Percentiles rank a stretch among this genome's conserved stretches.
Conservation (phyloP, 1,140 invertebrate genomes). For the Zaprionus gabonicus region DNA sequence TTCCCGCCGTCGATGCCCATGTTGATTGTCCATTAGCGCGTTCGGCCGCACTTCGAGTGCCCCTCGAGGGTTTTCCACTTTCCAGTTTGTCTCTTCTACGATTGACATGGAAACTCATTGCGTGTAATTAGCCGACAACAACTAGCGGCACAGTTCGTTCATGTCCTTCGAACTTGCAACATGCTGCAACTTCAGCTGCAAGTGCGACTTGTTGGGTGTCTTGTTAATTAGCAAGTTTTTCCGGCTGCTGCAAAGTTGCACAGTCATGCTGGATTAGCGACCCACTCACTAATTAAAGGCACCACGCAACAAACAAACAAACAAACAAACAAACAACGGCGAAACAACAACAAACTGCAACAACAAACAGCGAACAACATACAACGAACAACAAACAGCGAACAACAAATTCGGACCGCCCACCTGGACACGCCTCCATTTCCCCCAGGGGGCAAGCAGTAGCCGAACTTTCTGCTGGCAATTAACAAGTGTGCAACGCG, state of each 20-base stretch:
- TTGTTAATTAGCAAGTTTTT: constrained; percentile 53
- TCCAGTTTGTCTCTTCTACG: background rate
- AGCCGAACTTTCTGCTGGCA: background rate
- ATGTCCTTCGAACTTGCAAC: constrained; percentile 51
- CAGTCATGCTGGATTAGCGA: constrained; percentile 42
- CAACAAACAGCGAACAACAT: constrained; percentile 18
- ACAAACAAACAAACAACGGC: background rate
- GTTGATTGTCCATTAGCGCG: constrained; percentile 53
- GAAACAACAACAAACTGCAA: constrained; percentile 19
- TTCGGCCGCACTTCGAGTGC: constrained; percentile 33
- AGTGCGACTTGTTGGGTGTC: constrained; percentile 25
- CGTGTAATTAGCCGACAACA: constrained; percentile 64
- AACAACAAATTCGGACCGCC: constrained; percentile 35
- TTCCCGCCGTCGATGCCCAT: constrained; percentile 11
- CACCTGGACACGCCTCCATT: constrained; percentile 17
- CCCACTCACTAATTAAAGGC: constrained; percentile 51
- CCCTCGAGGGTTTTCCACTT: constrained; percentile 26
- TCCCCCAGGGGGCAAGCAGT: background rate
- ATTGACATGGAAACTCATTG: constrained; percentile 66
- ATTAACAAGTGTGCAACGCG: constrained; percentile 19
- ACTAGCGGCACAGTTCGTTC: background rate
- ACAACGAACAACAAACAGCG: background rate
- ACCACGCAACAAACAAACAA: constrained; percentile 25
- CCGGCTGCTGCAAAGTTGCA: constrained; percentile 36
- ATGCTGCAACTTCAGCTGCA: constrained; percentile 35